Conservation (phyloP, 2,888 invertebrate species). For the Macrosoma leucophasiata region DNA sequence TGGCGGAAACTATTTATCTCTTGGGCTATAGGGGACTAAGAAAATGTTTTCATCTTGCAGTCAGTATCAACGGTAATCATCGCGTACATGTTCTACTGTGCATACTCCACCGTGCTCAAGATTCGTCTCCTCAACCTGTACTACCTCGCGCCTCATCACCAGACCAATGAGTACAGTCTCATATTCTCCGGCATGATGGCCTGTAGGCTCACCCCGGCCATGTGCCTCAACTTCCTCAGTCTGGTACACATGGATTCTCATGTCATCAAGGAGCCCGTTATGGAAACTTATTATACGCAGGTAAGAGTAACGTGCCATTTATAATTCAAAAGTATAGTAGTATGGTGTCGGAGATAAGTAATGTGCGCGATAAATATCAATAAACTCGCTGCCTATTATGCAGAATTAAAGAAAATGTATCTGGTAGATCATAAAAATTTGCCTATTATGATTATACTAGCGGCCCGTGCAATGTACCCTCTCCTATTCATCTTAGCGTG, state of each 20-base stretch:
- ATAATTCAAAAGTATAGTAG: constrained; percentile 1
- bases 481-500: too few species aligned
- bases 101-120: constrained; percentile 98
- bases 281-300: constrained; percentile 97
- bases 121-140: constrained; percentile 97
- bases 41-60: constrained; percentile 60
- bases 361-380: too few species aligned
- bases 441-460: too few species aligned
- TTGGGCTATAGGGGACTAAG: too few species aligned
- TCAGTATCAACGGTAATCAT: constrained; percentile 92
- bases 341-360: too few species aligned
- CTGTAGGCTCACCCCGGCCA: constrained; percentile 96
- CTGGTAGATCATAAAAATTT: too few species aligned
- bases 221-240: constrained; percentile 98
- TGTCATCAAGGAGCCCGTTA: constrained; percentile 84
- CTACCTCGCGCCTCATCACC: constrained; percentile 97
- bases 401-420: too few species aligned
- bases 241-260: constrained; percentile 99
- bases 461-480: too few species aligned
- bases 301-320: constrained; percentile 54
- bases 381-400: too few species aligned
- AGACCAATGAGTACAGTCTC: constrained; percentile 98
- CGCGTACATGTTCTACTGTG: constrained; percentile 97
- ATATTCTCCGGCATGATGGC: constrained; percentile 99
- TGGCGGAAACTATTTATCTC: too few species aligned